Conservation (phyloP, 1,140 invertebrate genomes). For the Halesus radiatus region DNA sequence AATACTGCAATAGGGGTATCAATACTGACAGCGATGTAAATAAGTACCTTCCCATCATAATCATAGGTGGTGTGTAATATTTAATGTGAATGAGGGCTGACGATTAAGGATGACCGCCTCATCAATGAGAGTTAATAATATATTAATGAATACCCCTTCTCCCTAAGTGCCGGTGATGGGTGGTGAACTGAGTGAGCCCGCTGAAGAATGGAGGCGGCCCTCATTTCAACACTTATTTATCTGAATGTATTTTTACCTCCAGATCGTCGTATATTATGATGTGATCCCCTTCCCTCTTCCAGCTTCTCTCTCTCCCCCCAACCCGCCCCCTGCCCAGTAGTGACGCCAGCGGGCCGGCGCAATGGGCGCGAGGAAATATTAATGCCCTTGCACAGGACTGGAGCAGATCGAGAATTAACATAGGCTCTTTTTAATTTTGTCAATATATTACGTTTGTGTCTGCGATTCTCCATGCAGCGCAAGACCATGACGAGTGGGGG, state of each 20-base stretch:
- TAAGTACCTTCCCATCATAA: too few relatives aligned
- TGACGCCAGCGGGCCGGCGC: constrained; percentile 32
- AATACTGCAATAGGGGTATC: too few relatives aligned
- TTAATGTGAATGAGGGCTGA: not conserved
- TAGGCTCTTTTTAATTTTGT: not conserved
- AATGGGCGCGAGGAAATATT: constrained; percentile 38
- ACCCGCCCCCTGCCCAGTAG: not conserved
- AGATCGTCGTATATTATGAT: constrained; percentile 13
- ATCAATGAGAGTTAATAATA: not conserved
- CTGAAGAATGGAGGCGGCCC: constrained; percentile 29
- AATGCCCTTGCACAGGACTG: constrained; percentile 16
- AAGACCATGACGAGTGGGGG: too few relatives aligned
- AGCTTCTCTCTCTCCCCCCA: not conserved
- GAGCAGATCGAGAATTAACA: not conserved
- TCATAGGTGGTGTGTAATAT: too few relatives aligned
- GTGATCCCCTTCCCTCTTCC: not conserved
- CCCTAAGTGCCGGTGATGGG: not conserved
- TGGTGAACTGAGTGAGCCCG: not conserved
- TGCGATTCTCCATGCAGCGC: too few relatives aligned
- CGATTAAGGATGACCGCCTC: not conserved
- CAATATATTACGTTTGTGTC: too few relatives aligned
- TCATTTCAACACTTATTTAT: constrained; percentile 33
- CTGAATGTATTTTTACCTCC: constrained; percentile 39
- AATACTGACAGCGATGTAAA: too few relatives aligned
- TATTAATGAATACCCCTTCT: not conserved